phyloP scores from a whole-genome alignment of 2,888 invertebrate species.

The Acheta domesticus region DNA sequence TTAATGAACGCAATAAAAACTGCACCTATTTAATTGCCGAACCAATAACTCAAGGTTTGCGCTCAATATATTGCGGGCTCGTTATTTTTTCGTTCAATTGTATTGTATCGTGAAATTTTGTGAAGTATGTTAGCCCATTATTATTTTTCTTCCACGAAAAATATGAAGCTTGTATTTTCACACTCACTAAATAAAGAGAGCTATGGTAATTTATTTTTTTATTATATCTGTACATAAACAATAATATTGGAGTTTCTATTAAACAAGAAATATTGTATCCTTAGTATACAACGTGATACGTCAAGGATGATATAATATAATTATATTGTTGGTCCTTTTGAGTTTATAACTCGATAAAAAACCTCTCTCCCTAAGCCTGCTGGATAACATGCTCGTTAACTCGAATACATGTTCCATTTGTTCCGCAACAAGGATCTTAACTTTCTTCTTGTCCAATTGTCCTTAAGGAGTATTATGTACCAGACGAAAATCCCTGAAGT shows the following conservation, averaged over 20 bases:
- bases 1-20: constrained; percentile 18
- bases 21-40: not conserved
- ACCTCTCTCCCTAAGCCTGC: not conserved
- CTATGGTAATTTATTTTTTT: too few species aligned
- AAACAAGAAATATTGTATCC: too few species aligned
- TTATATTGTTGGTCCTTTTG: too few species aligned
- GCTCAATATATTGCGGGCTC: not conserved
- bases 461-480: not conserved
- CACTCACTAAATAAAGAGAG: too few species aligned
- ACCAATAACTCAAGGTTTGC: not conserved
- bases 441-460: not conserved
- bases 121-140: not conserved
- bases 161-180: not conserved
- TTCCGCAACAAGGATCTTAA: not conserved
- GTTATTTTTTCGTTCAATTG: not conserved
- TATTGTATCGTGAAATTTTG: not conserved
- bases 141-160: not conserved
- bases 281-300: too few species aligned
- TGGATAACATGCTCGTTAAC: not conserved
- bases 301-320: too few species aligned
- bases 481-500: not conserved
- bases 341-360: too few species aligned
- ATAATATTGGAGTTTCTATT: too few species aligned
- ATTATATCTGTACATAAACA: too few species aligned
- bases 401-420: not conserved